Base-by-base conservation (phyloP, 2,797 vertebrate genomes). In the Darevskia nairensis region DNA sequence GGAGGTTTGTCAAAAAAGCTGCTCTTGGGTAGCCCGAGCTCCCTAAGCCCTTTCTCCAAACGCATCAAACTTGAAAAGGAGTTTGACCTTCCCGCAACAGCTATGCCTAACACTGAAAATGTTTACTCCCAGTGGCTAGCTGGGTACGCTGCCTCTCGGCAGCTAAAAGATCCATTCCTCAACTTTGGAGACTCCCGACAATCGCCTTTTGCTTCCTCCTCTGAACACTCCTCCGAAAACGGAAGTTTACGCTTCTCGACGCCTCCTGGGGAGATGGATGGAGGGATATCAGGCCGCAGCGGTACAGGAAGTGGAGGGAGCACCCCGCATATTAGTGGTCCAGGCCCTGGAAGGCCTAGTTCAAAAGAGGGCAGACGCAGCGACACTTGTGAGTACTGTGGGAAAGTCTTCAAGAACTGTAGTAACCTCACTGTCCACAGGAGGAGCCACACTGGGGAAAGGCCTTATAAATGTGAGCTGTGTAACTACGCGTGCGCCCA, bases 341-440 rank as follows among this genome's bases (percentile, higher is more conserved):
- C 97, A 71, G 97, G 97, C 96, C 97, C 97, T 95, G 98, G 98
- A 89, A 97, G 99, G 97, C 98, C 99, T 92, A 98, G 97, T 97
- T 99, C 99, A 96, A 99, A 99, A 98, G 99, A 99, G 88, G 97
- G 99, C 95, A 98, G 98, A 94, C 98, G 99, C 97, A 99, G 99
- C 96, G 99, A 99, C 97, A 99, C 99, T 96, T 99, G 99, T 95
- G 99, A 99, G 97, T 99, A 95, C 97, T 99, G 99, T 95, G 99
- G 99, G 96, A 99, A 99, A 96, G 96, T 99, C 97, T 99, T 99
- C 97, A 99, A 99, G 98, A 99, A 99, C 98, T 99, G 99, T 98
- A 99, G 99, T 97, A 99, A 99, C 97, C 98, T 99, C 97, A 99
- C 99, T 95, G 99, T 99, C 96, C 99, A 99, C 97, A 98, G 99